Evolutionary conservation across 2,113 vertebrate genomes (phyloP).

Genomic region (Anolis sagrei): DNA sequence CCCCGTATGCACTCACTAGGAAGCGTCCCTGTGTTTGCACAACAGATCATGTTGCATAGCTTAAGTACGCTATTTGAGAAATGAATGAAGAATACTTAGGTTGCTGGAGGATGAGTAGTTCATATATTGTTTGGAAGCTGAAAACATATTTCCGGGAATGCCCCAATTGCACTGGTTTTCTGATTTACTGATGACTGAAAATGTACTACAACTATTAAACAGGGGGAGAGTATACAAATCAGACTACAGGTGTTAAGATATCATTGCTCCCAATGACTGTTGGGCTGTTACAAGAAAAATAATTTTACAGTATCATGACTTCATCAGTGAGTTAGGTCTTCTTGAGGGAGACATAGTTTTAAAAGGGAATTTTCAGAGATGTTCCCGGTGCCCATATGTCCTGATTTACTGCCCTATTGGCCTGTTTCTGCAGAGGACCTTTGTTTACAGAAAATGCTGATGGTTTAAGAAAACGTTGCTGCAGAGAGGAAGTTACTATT

Average conservation of each 20-base stretch:
- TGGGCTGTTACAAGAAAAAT: background rate
- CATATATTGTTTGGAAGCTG: background rate
- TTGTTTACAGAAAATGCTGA: too few relatives aligned
- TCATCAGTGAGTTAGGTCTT: too few relatives aligned
- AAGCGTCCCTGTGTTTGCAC: background rate
- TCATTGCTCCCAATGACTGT: background rate
- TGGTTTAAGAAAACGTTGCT: too few relatives aligned
- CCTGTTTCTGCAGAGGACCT: too few relatives aligned
- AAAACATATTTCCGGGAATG: background rate
- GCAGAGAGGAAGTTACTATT: too few relatives aligned
- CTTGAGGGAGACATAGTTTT: too few relatives aligned
- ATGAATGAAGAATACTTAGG: background rate
- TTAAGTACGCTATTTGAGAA: background rate
- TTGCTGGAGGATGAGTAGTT: background rate
- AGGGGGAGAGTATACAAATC: background rate
- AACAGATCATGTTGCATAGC: background rate
- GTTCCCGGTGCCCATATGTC: too few relatives aligned
- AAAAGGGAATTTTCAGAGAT: too few relatives aligned
- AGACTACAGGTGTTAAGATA: too few relatives aligned
- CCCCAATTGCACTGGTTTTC: background rate
- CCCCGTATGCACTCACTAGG: background rate
- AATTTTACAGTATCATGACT: too few relatives aligned
- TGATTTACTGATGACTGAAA: background rate
- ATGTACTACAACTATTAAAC: background rate
- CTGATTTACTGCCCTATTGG: too few relatives aligned